These are phyloP conservation scores for Empis livida DNA, from an alignment of 2,888 invertebrate genomes.

Conservation along the genomic window DNA sequence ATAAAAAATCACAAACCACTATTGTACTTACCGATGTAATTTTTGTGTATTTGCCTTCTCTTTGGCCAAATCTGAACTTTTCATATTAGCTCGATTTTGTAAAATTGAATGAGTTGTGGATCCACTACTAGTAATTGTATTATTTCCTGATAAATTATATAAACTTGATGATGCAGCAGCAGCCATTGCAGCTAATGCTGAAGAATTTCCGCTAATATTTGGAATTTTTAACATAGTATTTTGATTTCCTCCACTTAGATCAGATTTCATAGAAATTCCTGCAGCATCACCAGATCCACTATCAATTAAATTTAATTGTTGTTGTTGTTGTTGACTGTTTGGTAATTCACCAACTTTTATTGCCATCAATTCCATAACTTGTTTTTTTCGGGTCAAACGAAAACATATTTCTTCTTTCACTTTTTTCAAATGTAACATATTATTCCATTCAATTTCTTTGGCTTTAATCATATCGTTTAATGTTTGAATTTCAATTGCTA, in stretches of 20 bases:
- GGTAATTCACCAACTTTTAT: constrained; percentile 18
- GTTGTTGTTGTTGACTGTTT: constrained; percentile 6
- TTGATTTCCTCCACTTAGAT: constrained; percentile 1
- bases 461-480: constrained; percentile 60
- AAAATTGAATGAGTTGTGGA: constrained; percentile 20
- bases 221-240: not conserved
- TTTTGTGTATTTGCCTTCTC: constrained; percentile 25
- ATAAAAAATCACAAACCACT: not conserved
- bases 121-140: not conserved
- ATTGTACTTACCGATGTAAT: constrained; percentile 25
- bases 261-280: constrained; percentile 7
- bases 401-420: constrained; percentile 70
- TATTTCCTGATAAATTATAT: constrained; percentile 1
- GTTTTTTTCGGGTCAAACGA: constrained; percentile 55
- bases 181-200: not conserved
- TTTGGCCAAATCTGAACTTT: constrained; percentile 21
- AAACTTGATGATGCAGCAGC: not conserved
- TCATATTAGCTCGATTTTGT: constrained; percentile 26
- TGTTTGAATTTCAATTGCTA: constrained; percentile 53
- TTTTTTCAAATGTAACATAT: constrained; percentile 66
- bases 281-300: constrained; percentile 6
- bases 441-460: constrained; percentile 80
- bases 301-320: not conserved
- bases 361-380: constrained; percentile 38
- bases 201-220: constrained; percentile 10